Conservation (phyloP, 2,113 vertebrate genomes). For the Martes martes region DNA sequence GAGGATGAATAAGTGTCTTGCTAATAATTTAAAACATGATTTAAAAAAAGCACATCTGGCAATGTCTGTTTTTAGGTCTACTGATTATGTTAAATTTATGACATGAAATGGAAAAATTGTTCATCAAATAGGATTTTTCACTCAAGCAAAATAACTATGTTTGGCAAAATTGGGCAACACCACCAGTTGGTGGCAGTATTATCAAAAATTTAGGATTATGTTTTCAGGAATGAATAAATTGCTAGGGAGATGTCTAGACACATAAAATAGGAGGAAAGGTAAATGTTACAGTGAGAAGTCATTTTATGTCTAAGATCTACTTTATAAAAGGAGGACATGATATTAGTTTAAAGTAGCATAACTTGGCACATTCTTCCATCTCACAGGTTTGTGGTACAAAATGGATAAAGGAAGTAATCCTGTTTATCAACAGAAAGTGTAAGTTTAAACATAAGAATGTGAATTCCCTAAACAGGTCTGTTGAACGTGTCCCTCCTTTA, state of each 20-base stretch:
- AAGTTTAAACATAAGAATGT: background rate
- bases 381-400: background rate
- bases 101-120: constrained; percentile 29
- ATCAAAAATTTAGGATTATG: constrained; percentile 20
- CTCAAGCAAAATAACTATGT: background rate
- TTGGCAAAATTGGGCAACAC: background rate
- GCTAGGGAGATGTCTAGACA: background rate
- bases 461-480: background rate
- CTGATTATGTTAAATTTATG: constrained; percentile 10
- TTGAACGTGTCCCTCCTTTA: background rate
- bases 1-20: background rate
- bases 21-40: background rate
- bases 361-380: background rate
- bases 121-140: constrained; percentile 23
- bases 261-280: background rate
- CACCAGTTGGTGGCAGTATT: constrained; percentile 57
- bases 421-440: background rate
- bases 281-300: background rate
- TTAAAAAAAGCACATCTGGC: background rate
- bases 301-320: background rate
- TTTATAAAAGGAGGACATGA: background rate
- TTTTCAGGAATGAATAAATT: background rate
- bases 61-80: background rate
- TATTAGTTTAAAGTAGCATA: background rate
- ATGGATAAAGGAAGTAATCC: background rate